These are phyloP conservation scores for Cettia cetti DNA, from an alignment of 2,113 vertebrate species.

Conservation along the genomic window DNA sequence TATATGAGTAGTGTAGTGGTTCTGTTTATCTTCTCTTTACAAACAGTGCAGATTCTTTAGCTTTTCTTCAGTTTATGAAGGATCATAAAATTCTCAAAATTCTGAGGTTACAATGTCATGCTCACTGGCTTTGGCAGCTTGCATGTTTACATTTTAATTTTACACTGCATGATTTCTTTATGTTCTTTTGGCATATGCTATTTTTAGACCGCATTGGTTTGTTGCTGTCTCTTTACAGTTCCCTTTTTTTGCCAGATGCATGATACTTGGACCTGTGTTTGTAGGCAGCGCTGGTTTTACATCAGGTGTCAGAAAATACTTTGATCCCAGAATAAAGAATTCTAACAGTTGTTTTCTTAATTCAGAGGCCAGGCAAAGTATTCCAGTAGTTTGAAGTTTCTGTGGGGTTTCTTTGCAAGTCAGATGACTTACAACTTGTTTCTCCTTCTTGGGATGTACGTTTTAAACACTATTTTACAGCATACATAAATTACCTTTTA, in stretches of 20 bases:
- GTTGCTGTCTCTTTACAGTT: not conserved
- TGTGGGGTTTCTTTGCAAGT: not conserved
- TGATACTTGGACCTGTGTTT: not conserved
- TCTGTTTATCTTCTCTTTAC: not conserved
- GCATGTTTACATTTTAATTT: not conserved
- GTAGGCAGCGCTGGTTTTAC: not conserved
- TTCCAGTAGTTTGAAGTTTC: not conserved
- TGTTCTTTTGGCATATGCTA: conserved; percentile 11
- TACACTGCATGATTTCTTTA: conserved; percentile 1
- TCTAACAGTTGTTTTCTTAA: not conserved
- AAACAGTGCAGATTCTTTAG: not conserved
- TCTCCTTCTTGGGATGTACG: not conserved
- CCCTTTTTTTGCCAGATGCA: not conserved
- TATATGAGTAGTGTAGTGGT: not conserved
- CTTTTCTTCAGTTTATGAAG: not conserved
- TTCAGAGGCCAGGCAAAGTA: not conserved
- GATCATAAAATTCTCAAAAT: not conserved
- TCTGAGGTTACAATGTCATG: not conserved
- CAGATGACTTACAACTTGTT: not conserved
- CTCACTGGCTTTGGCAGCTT: conserved; percentile 2
- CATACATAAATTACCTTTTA: not conserved
- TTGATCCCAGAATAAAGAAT: not conserved
- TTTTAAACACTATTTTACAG: not conserved
- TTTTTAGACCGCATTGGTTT: not conserved
- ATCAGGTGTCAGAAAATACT: not conserved